Evolutionary conservation across 2,888 invertebrate genomes (phyloP).

Genomic region (Trichogramma evanescens): DNA sequence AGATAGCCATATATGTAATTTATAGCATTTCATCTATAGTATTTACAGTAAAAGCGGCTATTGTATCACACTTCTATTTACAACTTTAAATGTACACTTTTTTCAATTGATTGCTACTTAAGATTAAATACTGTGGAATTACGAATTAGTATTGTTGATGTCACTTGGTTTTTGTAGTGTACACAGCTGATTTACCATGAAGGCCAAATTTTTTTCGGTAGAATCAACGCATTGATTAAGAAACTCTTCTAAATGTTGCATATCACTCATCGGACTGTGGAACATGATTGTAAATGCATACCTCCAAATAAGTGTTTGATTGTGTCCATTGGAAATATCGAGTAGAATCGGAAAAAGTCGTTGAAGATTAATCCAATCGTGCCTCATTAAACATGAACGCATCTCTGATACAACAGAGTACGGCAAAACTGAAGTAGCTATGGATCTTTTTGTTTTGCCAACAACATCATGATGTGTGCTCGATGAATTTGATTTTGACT

Average conservation of each 20-base stretch:
- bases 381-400: constrained; percentile 20
- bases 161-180: background rate
- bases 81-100: too few species aligned
- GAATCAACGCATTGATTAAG: constrained; percentile 16
- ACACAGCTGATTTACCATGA: constrained; percentile 8
- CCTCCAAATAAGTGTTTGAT: constrained; percentile 23
- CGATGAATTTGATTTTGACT: background rate
- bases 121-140: too few species aligned
- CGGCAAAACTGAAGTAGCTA: background rate
- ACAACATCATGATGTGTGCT: background rate
- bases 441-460: background rate
- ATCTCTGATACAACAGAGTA: constrained; percentile 18
- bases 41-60: too few species aligned
- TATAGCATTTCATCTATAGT: too few species aligned
- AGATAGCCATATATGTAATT: too few species aligned
- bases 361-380: constrained; percentile 24
- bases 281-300: constrained; percentile 20
- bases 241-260: constrained; percentile 14
- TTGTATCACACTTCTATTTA: too few species aligned
- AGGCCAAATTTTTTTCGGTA: constrained; percentile 10
- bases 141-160: too few species aligned
- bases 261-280: constrained; percentile 19
- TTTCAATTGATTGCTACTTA: too few species aligned
- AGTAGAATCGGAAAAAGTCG: constrained; percentile 20
- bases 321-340: constrained; percentile 10